phyloP scores from a whole-genome alignment of 64 coral and sea anemone species.

The Anthopleura sola region DNA sequence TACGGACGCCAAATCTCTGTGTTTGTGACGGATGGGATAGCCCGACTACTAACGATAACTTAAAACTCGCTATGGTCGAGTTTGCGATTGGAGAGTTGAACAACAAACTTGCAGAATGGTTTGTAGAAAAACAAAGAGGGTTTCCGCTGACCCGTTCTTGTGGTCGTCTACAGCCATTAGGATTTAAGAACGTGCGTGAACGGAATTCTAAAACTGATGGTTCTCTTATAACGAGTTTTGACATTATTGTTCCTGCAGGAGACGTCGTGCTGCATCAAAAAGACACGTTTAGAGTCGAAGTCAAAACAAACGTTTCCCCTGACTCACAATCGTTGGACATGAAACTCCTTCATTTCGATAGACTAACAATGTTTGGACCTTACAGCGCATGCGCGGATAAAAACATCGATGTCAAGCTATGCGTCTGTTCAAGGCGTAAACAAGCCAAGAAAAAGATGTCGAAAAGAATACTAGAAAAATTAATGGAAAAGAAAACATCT shows the following conservation, averaged over 20 bases:
- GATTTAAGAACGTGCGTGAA: slow-evolving; percentile 40
- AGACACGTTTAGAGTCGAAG: slow-evolving; percentile 27
- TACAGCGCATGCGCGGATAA: slow-evolving; percentile 56
- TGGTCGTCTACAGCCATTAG: slow-evolving; percentile 19
- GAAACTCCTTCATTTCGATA: slow-evolving; percentile 34
- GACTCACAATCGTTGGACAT: slow-evolving; percentile 27
- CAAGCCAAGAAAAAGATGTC: no score
- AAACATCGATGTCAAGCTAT: slow-evolving; percentile 43
- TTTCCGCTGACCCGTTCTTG: slow-evolving; percentile 44
- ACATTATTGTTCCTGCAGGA: slow-evolving; percentile 29
- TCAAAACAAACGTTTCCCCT: slow-evolving; percentile 14
- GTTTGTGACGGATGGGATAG: slow-evolving; percentile 62
- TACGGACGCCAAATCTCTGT: slow-evolving; percentile 56
- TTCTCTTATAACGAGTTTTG: slow-evolving; percentile 31
- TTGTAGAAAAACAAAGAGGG: slow-evolving; percentile 9
- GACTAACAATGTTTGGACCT: slow-evolving; percentile 38
- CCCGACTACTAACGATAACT: slow-evolving; percentile 32
- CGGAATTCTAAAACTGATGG: slow-evolving; percentile 17
- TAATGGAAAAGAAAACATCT: background rate
- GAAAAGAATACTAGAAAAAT: background rate
- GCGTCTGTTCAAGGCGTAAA: slow-evolving; percentile 31
- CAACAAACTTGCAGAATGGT: slow-evolving; percentile 33
- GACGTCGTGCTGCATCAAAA: slow-evolving; percentile 26
- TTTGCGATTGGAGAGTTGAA: slow-evolving; percentile 60
- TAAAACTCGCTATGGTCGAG: slow-evolving; percentile 50